Evolutionary conservation across 2,113 vertebrate genomes (phyloP).

Genomic region (Miniopterus natalensis): DNA sequence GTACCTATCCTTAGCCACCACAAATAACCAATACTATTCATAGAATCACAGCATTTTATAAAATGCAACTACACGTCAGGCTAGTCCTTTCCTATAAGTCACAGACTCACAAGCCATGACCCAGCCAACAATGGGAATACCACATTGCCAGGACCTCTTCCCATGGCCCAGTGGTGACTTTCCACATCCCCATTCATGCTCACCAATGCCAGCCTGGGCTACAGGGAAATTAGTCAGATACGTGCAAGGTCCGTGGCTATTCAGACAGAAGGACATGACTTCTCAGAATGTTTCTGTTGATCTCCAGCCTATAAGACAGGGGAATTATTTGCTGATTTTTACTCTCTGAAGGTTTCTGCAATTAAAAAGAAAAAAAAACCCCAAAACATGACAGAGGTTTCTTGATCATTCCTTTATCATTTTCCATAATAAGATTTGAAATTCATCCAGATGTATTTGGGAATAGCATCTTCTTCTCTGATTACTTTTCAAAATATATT

Average conservation of each 20-base stretch:
- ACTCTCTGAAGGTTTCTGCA: slow-evolving; percentile 49
- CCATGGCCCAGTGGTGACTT: neutral
- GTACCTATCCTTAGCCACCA: neutral
- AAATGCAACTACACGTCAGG: neutral
- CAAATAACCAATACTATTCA: neutral
- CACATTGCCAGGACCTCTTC: neutral
- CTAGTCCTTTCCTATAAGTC: neutral
- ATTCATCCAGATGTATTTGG: slow-evolving; percentile 20
- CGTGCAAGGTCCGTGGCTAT: neutral
- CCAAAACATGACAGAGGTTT: neutral
- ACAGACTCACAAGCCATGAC: neutral
- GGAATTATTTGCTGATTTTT: slow-evolving; percentile 17
- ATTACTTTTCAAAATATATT: slow-evolving; percentile 65
- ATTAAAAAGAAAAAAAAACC: slow-evolving; percentile 22
- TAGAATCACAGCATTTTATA: neutral
- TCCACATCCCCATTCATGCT: neutral
- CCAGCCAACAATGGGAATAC: neutral
- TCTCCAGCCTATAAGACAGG: neutral
- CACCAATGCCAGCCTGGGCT: neutral
- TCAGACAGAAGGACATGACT: neutral
- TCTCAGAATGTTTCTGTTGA: neutral
- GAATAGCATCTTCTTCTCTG: slow-evolving; percentile 57
- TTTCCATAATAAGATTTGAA: slow-evolving; percentile 68
- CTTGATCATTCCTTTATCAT: slow-evolving; percentile 42
- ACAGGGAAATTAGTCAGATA: neutral